phyloP scores from a whole-genome alignment of 2,113 vertebrate genomes.

The Cheilinus undulatus region DNA sequence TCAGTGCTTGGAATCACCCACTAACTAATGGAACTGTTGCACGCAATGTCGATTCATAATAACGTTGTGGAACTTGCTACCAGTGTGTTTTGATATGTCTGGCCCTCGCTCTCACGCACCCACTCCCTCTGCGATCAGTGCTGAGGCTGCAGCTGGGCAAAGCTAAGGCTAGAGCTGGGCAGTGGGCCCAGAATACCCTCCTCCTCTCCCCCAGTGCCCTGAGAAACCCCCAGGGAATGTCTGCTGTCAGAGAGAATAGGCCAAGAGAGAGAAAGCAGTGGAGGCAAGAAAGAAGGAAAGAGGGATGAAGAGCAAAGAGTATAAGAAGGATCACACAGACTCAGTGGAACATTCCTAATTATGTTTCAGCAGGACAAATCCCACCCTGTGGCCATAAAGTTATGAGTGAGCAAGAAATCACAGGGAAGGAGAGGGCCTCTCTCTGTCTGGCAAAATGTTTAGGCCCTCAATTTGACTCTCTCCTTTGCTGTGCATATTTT shows the following conservation, averaged over 20 bases:
- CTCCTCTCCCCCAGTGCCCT: slow-evolving; percentile 57
- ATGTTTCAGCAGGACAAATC: slow-evolving; percentile 73
- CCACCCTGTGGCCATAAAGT: slow-evolving; percentile 63
- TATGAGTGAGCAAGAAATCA: slow-evolving; percentile 59
- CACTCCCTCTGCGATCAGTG: slow-evolving; percentile 59
- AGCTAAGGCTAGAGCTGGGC: slow-evolving; percentile 70
- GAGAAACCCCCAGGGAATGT: slow-evolving; percentile 76
- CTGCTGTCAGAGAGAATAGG: slow-evolving; percentile 71
- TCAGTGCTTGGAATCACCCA: slow-evolving; percentile 52
- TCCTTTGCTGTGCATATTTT: slow-evolving; percentile 42
- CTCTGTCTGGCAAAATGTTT: slow-evolving; percentile 34
- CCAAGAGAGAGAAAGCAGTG: slow-evolving; percentile 55
- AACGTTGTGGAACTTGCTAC: slow-evolving; percentile 57
- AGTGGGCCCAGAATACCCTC: slow-evolving; percentile 70
- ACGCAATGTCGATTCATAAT: slow-evolving; percentile 64
- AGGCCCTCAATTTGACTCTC: slow-evolving; percentile 20
- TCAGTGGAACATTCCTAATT: slow-evolving; percentile 78
- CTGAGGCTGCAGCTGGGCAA: slow-evolving; percentile 74
- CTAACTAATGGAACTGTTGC: slow-evolving; percentile 65
- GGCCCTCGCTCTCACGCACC: slow-evolving; percentile 71
- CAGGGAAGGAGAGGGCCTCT: slow-evolving; percentile 48
- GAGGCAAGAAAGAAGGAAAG: slow-evolving; percentile 46
- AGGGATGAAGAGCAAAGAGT: slow-evolving; percentile 39
- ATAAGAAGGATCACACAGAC: slow-evolving; percentile 58
- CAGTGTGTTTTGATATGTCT: slow-evolving; percentile 67